phyloP scores from a whole-genome alignment of 2,797 vertebrate genomes.

The Rhinogobio ventralis region DNA sequence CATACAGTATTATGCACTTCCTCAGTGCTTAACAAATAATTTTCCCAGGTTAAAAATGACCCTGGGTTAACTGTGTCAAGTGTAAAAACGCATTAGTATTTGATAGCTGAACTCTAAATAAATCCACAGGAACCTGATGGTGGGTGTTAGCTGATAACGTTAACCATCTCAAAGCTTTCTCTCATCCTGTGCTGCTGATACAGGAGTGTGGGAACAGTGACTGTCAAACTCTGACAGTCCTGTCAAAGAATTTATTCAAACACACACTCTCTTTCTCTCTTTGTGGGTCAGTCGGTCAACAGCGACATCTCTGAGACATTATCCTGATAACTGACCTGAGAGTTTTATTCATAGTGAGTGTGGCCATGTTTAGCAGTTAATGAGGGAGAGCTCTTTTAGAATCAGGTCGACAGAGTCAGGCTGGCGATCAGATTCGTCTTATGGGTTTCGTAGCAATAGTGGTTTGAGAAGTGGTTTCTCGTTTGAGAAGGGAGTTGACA shows the following conservation, averaged over 20 bases:
- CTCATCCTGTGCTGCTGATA: slow-evolving; percentile 24
- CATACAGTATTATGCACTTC: not conserved
- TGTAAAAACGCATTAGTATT: slow-evolving; percentile 11
- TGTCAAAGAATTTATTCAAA: not conserved
- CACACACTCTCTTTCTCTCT: not conserved
- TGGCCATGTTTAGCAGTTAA: slow-evolving; percentile 42
- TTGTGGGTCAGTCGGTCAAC: slow-evolving; percentile 34
- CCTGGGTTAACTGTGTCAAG: slow-evolving; percentile 18
- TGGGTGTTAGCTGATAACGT: slow-evolving; percentile 21
- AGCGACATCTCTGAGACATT: slow-evolving; percentile 19
- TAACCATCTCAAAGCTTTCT: slow-evolving; percentile 2
- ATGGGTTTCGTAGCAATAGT: not conserved
- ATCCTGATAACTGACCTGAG: slow-evolving; percentile 38
- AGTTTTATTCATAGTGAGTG: slow-evolving; percentile 53
- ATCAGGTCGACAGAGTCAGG: not conserved
- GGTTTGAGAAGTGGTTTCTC: not conserved
- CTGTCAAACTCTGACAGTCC: not conserved
- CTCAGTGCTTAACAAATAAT: slow-evolving; percentile 3
- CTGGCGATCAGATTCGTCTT: slow-evolving; percentile 8
- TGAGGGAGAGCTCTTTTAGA: slow-evolving; percentile 31
- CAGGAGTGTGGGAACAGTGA: not conserved
- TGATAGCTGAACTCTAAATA: slow-evolving; percentile 39
- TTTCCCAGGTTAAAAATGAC: not conserved
- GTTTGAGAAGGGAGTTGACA: not conserved
- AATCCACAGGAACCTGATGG: not conserved